phyloP scores from a whole-genome alignment of 2,797 vertebrate genomes.

The Sparidentex hasta region DNA sequence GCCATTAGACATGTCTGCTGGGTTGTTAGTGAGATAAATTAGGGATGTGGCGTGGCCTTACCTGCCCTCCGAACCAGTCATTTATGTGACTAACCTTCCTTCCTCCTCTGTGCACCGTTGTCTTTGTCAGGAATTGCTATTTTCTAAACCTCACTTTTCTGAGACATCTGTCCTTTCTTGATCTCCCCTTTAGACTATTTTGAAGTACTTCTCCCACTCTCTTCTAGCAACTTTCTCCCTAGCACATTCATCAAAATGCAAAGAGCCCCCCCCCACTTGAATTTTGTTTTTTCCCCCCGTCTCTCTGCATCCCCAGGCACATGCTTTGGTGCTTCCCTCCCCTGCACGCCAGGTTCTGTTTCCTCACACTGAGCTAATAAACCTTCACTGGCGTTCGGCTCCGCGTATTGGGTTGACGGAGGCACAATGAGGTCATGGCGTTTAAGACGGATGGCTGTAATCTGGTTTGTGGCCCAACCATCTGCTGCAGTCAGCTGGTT shows the following conservation, averaged over 20 bases:
- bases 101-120: constrained; percentile 14
- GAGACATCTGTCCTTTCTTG: constrained; percentile 11
- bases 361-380: constrained; percentile 68
- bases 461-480: constrained; percentile 82
- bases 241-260: constrained; percentile 6
- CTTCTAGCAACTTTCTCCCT: constrained; percentile 4
- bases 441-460: constrained; percentile 86
- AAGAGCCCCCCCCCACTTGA: not conserved
- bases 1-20: not conserved
- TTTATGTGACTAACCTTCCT: not conserved
- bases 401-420: constrained; percentile 44
- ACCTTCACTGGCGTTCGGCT: constrained; percentile 49
- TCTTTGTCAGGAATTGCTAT: not conserved
- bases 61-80: not conserved
- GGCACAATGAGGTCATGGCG: constrained; percentile 82
- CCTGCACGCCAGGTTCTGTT: constrained; percentile 30
- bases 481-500: constrained; percentile 86
- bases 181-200: constrained; percentile 7
- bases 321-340: constrained; percentile 12
- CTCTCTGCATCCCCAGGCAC: not conserved
- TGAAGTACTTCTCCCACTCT: not conserved
- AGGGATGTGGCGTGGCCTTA: not conserved
- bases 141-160: constrained; percentile 7
- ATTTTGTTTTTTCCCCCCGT: not conserved
- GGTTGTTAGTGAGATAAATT: constrained; percentile 18